These are phyloP conservation scores for Selenia dentaria DNA, from an alignment of 2,888 invertebrate genomes.

Conservation along the genomic window DNA sequence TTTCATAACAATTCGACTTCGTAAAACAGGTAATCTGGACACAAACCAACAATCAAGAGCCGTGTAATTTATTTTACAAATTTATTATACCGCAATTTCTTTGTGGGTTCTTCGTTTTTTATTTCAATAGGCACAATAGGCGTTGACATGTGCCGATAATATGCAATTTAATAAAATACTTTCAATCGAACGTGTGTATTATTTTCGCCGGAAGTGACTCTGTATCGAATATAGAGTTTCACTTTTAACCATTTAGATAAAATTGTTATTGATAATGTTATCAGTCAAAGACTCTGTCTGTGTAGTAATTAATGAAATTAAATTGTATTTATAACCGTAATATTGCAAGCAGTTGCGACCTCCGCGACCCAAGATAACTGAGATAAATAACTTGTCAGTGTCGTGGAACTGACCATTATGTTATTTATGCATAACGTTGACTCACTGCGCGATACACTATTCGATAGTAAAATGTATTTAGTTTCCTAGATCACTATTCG, in stretches of 20 bases:
- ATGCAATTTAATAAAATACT: constrained; percentile 64
- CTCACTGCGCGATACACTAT: constrained; percentile 37
- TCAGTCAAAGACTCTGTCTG: constrained; percentile 77
- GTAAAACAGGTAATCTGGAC: constrained; percentile 77
- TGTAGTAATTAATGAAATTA: constrained; percentile 76
- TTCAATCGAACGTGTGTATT: constrained; percentile 1
- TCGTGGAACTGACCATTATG: constrained; percentile 73
- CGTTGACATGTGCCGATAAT: constrained; percentile 77
- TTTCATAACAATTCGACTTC: constrained; percentile 71
- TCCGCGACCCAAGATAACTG: constrained; percentile 61
- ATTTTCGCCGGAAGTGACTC: constrained; percentile 64
- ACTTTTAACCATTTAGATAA: constrained; percentile 62
- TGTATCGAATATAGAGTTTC: constrained; percentile 49
- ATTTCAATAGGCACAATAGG: constrained; percentile 68
- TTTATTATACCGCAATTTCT: constrained; percentile 74
- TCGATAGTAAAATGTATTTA: constrained; percentile 17
- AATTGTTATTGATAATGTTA: constrained; percentile 60
- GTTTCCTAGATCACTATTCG: constrained; percentile 44
- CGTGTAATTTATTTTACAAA: constrained; percentile 76
- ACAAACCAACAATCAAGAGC: constrained; percentile 73
- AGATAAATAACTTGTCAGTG: constrained; percentile 58
- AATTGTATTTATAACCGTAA: constrained; percentile 76
- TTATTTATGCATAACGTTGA: constrained; percentile 49
- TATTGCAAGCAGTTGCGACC: constrained; percentile 63
- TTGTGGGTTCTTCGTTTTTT: constrained; percentile 63